phyloP scores from a whole-genome alignment of 2,888 invertebrate species.

The Zaprionus lineosus region DNA sequence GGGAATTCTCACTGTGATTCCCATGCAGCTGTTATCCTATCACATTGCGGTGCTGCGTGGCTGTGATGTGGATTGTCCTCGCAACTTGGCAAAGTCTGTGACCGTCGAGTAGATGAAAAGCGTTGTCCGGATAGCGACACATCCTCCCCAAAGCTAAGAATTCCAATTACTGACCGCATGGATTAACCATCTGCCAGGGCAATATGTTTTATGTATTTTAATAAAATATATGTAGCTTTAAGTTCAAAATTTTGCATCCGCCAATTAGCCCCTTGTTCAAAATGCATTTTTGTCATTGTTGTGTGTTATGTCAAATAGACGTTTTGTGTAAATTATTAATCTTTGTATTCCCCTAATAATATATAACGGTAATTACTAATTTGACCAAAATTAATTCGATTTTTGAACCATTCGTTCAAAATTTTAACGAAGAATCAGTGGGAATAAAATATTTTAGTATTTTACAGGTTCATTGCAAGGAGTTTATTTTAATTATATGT shows the following conservation, averaged over 20 bases:
- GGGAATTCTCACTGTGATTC: constrained; percentile 97
- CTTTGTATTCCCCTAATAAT: too few relatives aligned
- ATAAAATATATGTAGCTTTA: constrained; percentile 20
- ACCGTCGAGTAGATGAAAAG: constrained; percentile 90
- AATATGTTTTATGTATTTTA: constrained; percentile 20
- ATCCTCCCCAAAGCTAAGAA: constrained; percentile 27
- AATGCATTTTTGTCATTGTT: constrained; percentile 33
- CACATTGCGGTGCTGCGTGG: constrained; percentile 97
- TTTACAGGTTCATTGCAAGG: too few relatives aligned
- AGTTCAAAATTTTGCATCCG: constrained; percentile 14
- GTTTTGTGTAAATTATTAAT: too few relatives aligned
- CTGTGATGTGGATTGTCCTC: constrained; percentile 98
- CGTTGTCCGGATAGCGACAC: neutral
- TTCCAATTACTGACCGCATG: constrained; percentile 54
- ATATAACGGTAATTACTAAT: too few relatives aligned
- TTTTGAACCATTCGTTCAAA: too few relatives aligned
- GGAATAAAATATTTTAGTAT: too few relatives aligned
- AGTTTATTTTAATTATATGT: too few relatives aligned
- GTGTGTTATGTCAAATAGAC: too few relatives aligned
- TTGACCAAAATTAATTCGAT: too few relatives aligned
- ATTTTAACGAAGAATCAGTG: too few relatives aligned
- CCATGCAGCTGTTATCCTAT: constrained; percentile 98
- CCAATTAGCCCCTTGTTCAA: neutral
- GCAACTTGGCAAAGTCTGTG: constrained; percentile 99
- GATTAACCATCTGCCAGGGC: constrained; percentile 3